phyloP scores from a whole-genome alignment of 2,888 invertebrate species.

The Phragmatobia fuliginosa region DNA sequence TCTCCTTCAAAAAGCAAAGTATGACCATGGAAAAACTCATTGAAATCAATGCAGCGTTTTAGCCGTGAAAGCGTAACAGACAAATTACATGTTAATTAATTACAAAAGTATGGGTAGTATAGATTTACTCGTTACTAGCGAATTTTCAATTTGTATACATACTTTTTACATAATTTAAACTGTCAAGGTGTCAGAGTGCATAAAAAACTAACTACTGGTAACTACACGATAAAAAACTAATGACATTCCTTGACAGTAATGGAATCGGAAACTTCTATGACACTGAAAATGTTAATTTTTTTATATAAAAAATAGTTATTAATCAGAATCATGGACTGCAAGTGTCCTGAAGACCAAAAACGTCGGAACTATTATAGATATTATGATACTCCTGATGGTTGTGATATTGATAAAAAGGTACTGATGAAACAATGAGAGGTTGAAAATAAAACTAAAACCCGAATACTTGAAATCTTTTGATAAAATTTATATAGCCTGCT shows the following conservation, averaged over 20 bases:
- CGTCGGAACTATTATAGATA: slow-evolving; percentile 68
- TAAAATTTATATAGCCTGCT: too few species aligned
- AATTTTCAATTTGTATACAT: neutral
- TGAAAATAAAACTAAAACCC: too few species aligned
- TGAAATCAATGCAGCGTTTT: too few species aligned
- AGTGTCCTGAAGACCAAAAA: slow-evolving; percentile 1
- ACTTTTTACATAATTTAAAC: neutral
- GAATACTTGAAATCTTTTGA: too few species aligned
- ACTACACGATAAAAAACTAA: neutral
- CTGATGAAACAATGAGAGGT: too few species aligned
- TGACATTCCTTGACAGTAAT: neutral
- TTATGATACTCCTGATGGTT: slow-evolving; percentile 78
- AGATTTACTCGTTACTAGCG: too few species aligned
- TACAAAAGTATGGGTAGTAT: too few species aligned
- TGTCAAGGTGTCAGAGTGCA: neutral
- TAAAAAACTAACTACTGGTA: neutral
- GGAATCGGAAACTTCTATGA: neutral
- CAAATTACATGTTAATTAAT: too few species aligned
- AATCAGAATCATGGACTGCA: neutral
- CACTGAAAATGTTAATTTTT: neutral
- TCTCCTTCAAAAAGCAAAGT: too few species aligned
- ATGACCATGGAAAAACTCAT: too few species aligned
- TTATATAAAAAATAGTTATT: neutral
- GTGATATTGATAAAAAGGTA: slow-evolving; percentile 71
- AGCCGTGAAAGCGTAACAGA: too few species aligned